These are phyloP conservation scores for Parasteatoda lunata DNA, from an alignment of 2,888 invertebrate species.

Conservation along the genomic window DNA sequence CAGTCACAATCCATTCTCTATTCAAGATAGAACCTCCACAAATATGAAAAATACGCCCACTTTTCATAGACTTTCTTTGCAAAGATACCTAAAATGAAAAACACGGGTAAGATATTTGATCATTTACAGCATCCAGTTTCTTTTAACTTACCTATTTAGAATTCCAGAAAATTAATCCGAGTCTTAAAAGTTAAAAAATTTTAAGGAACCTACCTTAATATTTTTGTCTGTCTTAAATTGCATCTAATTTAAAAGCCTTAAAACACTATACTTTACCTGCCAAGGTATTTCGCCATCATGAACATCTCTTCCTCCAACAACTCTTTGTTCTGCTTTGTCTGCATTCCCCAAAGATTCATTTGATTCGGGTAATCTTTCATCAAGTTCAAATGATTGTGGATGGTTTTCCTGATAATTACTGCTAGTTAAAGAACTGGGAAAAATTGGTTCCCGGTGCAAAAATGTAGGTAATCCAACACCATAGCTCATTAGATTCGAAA, in stretches of 20 bases:
- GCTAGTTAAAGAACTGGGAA: not conserved
- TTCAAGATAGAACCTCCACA: constrained; percentile 68
- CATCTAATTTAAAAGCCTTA: not conserved
- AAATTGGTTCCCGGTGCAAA: not conserved
- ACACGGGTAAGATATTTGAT: not conserved
- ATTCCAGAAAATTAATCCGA: not conserved
- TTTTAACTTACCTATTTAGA: not conserved
- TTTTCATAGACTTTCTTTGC: constrained; percentile 58
- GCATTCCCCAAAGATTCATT: constrained; percentile 4
- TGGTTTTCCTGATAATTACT: not conserved
- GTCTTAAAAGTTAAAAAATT: too few relatives aligned
- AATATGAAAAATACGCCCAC: constrained; percentile 54
- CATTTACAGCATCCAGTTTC: not conserved
- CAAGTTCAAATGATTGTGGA: not conserved
- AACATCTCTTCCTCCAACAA: constrained; percentile 66
- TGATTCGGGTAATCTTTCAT: constrained; percentile 7
- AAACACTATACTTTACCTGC: constrained; percentile 53
- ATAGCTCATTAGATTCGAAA: constrained; percentile 11
- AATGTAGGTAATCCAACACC: not conserved
- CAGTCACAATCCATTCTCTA: constrained; percentile 64
- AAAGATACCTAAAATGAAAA: constrained; percentile 45
- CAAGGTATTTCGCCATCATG: constrained; percentile 66
- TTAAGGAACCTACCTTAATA: too few relatives aligned
- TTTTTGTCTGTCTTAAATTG: not conserved
- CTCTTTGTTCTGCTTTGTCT: constrained; percentile 48